Percentiles rank a stretch among this genome's conserved stretches.
Conservation (phyloP, 2,113 vertebrate genomes). For the Channa maculata region DNA sequence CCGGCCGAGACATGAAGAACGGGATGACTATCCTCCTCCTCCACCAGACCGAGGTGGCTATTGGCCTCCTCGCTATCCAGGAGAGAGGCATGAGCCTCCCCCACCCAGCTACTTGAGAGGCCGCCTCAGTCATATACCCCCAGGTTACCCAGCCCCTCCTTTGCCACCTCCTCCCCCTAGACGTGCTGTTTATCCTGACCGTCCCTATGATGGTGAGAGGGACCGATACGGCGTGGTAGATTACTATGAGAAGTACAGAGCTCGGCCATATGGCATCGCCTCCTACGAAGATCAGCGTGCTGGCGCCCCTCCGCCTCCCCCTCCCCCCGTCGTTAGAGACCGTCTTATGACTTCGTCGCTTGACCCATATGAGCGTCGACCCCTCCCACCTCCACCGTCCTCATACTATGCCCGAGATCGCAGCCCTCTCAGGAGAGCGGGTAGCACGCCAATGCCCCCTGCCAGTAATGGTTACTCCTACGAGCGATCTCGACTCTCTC, state of each 20-base stretch:
- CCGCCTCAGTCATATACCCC: slow-evolving; percentile 72
- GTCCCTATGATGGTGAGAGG: slow-evolving; percentile 87
- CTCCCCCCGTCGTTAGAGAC: slow-evolving; percentile 85
- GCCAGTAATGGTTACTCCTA: slow-evolving; percentile 91
- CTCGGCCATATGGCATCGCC: slow-evolving; percentile 87
- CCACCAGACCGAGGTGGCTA: slow-evolving; percentile 90
- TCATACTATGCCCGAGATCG: slow-evolving; percentile 92
- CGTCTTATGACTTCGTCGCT: slow-evolving; percentile 85
- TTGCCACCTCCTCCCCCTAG: slow-evolving; percentile 85
- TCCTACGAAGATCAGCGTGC: slow-evolving; percentile 82
- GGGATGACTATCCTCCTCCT: slow-evolving; percentile 89
- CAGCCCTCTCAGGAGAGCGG: slow-evolving; percentile 90
- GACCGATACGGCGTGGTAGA: slow-evolving; percentile 91
- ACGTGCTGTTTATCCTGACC: slow-evolving; percentile 82
- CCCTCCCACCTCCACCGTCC: slow-evolving; percentile 88
- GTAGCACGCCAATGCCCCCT: slow-evolving; percentile 81
- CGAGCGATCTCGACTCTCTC: slow-evolving; percentile 90
- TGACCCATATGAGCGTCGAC: slow-evolving; percentile 92
- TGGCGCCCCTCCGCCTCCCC: slow-evolving; percentile 80
- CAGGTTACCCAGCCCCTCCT: slow-evolving; percentile 86
- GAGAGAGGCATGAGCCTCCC: slow-evolving; percentile 87
- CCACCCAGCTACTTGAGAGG: slow-evolving; percentile 75
- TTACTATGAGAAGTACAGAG: slow-evolving; percentile 97
- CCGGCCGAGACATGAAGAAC: slow-evolving; percentile 89
- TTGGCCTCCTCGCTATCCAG: slow-evolving; percentile 93